A percentile compares a stretch with the other conserved stretches of the same genome.
Conservation (phyloP, 2,888 invertebrate species). For the Euphydryas editha region DNA sequence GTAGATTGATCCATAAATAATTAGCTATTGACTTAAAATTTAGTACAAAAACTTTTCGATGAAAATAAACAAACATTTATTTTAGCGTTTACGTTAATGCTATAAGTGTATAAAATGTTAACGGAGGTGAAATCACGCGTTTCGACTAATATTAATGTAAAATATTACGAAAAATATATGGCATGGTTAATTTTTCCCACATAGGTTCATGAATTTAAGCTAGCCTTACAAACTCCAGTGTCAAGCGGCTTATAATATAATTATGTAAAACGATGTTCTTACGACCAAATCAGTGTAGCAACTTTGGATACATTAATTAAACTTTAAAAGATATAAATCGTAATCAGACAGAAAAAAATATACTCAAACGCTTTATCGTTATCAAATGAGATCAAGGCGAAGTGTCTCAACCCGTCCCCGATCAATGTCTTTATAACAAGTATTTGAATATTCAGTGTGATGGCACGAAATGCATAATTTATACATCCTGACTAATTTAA, state of each 20-base stretch:
- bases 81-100: no score
- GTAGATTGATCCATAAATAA: no score
- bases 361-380: slow-evolving; percentile 36
- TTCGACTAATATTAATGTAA: no score
- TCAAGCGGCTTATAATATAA: not conserved
- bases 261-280: slow-evolving; percentile 1
- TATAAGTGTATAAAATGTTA: no score
- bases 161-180: no score
- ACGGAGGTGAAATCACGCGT: no score
- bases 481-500: slow-evolving; percentile 36
- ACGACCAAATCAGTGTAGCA: slow-evolving; percentile 4
- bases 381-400: slow-evolving; percentile 33
- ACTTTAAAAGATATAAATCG: slow-evolving; percentile 54
- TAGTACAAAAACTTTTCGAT: no score
- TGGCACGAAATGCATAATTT: slow-evolving; percentile 31
- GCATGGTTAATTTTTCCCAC: not conserved
- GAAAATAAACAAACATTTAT: no score
- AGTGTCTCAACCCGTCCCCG: slow-evolving; percentile 29
- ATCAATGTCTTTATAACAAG: slow-evolving; percentile 36
- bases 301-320: slow-evolving; percentile 1
- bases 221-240: not conserved
- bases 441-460: slow-evolving; percentile 35
- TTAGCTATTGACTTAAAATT: no score
- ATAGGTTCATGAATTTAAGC: not conserved
- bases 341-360: slow-evolving; percentile 57